Evolutionary conservation across 2,888 invertebrate genomes (phyloP).

Genomic region (Rhyacophila evoluta): DNA sequence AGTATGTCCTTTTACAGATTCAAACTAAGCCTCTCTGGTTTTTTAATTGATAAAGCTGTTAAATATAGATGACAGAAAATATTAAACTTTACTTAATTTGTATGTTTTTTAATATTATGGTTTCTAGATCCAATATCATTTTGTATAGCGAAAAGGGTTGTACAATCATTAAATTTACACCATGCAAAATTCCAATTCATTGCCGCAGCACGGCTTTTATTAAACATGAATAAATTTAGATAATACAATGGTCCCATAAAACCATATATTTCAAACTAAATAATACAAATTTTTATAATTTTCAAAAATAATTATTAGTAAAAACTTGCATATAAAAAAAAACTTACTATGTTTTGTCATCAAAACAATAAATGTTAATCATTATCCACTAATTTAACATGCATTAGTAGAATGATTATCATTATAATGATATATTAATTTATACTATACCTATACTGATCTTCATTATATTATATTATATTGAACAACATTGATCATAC

Average conservation of each 20-base stretch:
- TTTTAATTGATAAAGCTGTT: too few species aligned
- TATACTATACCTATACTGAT: too few species aligned
- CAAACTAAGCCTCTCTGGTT: too few species aligned
- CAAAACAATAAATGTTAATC: constrained; percentile 17
- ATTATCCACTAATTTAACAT: constrained; percentile 12
- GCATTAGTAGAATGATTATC: constrained; percentile 18
- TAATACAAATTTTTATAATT: not conserved
- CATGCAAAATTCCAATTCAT: constrained; percentile 45
- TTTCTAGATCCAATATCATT: too few species aligned
- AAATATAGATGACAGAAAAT: too few species aligned
- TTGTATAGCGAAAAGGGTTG: not conserved
- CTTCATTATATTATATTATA: too few species aligned
- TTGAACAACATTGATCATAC: too few species aligned
- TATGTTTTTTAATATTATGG: too few species aligned
- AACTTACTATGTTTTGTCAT: not conserved
- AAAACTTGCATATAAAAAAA: not conserved
- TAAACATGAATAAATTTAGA: constrained; percentile 36
- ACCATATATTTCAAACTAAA: not conserved
- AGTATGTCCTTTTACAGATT: too few species aligned
- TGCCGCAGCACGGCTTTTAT: constrained; percentile 54
- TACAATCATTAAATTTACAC: constrained; percentile 10
- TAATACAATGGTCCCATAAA: constrained; percentile 29
- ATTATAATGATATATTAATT: too few species aligned
- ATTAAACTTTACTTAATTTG: too few species aligned
- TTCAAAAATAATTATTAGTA: constrained; percentile 6